phyloP scores from a whole-genome alignment of 2,797 vertebrate genomes.

The Dendrocincla fuliginosa region DNA sequence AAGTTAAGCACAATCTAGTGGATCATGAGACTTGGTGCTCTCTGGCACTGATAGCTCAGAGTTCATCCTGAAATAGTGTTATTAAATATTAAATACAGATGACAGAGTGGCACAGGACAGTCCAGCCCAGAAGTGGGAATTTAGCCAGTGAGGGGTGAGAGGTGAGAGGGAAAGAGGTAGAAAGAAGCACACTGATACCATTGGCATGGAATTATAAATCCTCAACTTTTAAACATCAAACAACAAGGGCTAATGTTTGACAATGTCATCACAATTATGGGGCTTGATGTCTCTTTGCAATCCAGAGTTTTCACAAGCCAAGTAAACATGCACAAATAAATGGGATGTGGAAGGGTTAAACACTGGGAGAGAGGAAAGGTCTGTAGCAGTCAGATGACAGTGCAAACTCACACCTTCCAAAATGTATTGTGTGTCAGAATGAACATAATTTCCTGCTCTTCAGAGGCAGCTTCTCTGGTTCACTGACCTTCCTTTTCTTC shows the following conservation, averaged over 20 bases:
- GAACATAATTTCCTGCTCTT: conserved; percentile 41
- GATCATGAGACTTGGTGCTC: background rate
- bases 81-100: background rate
- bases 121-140: background rate
- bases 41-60: background rate
- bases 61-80: background rate
- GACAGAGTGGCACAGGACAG: background rate
- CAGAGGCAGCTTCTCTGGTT: conserved; percentile 58
- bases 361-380: background rate
- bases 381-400: background rate
- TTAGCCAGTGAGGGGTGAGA: background rate
- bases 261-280: background rate
- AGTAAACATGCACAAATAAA: background rate
- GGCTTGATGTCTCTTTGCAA: background rate
- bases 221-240: conserved; percentile 15
- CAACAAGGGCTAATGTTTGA: background rate
- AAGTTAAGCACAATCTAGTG: background rate
- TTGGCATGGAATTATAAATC: background rate
- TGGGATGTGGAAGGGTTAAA: background rate
- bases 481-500: conserved; percentile 77
- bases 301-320: background rate
- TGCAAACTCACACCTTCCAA: conserved; percentile 36
- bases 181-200: background rate
- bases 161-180: background rate
- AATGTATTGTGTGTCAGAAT: background rate